Evolutionary conservation across 1,140 invertebrate genomes (phyloP), one percentile per base, ranked within the genome.

Genomic region (Neelides sp.): DNA sequence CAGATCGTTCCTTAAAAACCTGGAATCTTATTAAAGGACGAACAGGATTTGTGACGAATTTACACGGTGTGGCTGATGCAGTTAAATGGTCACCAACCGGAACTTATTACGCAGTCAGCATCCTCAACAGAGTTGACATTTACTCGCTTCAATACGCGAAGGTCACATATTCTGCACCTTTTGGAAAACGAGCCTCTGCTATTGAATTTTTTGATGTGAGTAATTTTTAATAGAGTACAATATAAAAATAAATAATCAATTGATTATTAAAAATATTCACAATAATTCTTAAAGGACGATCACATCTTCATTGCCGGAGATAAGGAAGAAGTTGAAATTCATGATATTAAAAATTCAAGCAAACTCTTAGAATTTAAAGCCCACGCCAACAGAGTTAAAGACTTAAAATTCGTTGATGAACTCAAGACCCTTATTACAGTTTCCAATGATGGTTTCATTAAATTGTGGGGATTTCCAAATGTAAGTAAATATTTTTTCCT

Each of bases 21-120:
- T 97, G 92, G 92, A 93, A 97, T 72, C 70, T 96, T 50, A 71
- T 96, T 0, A 93, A 90, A 70, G 91, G 90, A 0, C 73, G 86
- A 57, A 77, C 77, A 63, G 87, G 89, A 2, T 96, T 85, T 66
- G 80, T 83, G 1, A 89, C 82, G 2, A 93, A 95, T 66, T 67
- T 95, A 3, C 71, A 75, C 35, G 54, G 35, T 23, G 42, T 58
- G 7, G 59, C 48, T 15, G 55, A 64, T 60, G 58, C 63, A 35
- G 68, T 75, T 4, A 44, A 61, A 28, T 75, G 72, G 72, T 71
- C 68, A 3, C 78, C 79, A 10, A 69, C 72, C 60, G 87, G 85
- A 12, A 68, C 75, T 15, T 73, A 74, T 52, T 92, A 90, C 67
- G 74, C 79, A 3, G 64, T 92, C 13, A 75, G 75, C 30, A 78